phyloP scores from a whole-genome alignment of 2,888 invertebrate species.

The Phymatocera aterrima region DNA sequence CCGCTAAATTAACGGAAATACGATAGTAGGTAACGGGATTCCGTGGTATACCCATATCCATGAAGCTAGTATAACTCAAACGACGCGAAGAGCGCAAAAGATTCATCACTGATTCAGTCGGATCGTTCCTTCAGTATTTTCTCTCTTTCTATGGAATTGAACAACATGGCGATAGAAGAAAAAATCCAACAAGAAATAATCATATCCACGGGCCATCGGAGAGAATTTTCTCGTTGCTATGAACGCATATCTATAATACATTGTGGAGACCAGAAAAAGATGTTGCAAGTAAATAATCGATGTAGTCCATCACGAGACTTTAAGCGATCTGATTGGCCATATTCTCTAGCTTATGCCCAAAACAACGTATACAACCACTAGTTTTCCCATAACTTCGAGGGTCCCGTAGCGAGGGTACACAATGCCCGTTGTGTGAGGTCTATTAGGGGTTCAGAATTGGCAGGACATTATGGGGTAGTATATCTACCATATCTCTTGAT shows the following conservation, averaged over 20 bases:
- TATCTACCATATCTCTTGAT: constrained; percentile 66
- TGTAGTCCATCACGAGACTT: background rate
- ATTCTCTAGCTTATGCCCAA: constrained; percentile 1
- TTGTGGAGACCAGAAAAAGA: too few relatives aligned
- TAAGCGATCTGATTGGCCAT: constrained; percentile 1
- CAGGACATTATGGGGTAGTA: constrained; percentile 64
- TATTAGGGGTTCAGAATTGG: constrained; percentile 63
- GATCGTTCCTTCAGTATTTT: background rate
- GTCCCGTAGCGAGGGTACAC: constrained; percentile 23
- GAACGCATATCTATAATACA: background rate
- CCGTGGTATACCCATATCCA: constrained; percentile 1
- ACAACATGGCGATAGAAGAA: background rate
- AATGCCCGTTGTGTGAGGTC: constrained; percentile 51
- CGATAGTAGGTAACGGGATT: constrained; percentile 20
- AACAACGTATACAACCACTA: background rate
- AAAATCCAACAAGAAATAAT: constrained; percentile 14
- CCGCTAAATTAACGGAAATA: constrained; percentile 43
- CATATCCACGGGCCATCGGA: background rate
- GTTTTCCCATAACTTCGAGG: constrained; percentile 22
- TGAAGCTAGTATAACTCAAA: background rate
- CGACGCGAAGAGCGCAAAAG: constrained; percentile 10
- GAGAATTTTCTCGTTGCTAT: background rate
- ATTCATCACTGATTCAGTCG: constrained; percentile 30
- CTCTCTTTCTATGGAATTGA: background rate
- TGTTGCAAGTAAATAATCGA: background rate